Evolutionary conservation across 2,888 invertebrate genomes (phyloP).

Genomic region (Pedicia rivosa): DNA sequence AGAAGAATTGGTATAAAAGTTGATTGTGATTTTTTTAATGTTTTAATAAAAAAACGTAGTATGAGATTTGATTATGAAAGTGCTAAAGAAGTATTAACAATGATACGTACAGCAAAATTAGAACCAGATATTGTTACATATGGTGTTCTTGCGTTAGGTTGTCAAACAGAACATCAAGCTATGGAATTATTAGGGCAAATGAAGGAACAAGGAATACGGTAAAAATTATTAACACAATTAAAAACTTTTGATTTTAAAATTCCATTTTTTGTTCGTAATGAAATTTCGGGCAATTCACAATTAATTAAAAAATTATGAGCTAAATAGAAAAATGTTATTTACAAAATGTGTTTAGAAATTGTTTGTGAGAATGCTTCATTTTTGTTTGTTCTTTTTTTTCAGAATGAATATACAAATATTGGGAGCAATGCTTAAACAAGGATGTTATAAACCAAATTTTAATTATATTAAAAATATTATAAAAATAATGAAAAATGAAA

Average conservation of each 20-base stretch:
- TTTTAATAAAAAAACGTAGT: slow-evolving; percentile 67
- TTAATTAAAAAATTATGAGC: no score
- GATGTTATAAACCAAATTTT: slow-evolving; percentile 42
- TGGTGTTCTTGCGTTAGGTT: slow-evolving; percentile 69
- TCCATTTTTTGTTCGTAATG: slow-evolving; percentile 5
- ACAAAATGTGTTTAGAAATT: no score
- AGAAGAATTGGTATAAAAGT: slow-evolving; percentile 40
- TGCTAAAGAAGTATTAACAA: slow-evolving; percentile 44
- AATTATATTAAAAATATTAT: slow-evolving; percentile 51
- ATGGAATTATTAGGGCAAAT: slow-evolving; percentile 51
- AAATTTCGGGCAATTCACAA: not conserved
- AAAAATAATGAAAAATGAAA: slow-evolving; percentile 42
- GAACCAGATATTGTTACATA: slow-evolving; percentile 67
- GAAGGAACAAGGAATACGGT: slow-evolving; percentile 48
- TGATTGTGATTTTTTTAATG: slow-evolving; percentile 74
- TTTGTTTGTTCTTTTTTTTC: slow-evolving; percentile 21
- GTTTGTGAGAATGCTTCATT: slow-evolving; percentile 3
- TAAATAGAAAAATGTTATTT: no score
- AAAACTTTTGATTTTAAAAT: slow-evolving; percentile 5
- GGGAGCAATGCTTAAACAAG: slow-evolving; percentile 54
- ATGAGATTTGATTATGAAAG: slow-evolving; percentile 48
- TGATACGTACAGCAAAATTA: slow-evolving; percentile 39
- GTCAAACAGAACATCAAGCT: slow-evolving; percentile 45
- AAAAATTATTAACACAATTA: slow-evolving; percentile 13
- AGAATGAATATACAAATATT: slow-evolving; percentile 61